phyloP scores from a whole-genome alignment of 2,888 invertebrate genomes.

The Eilema griseolum region DNA sequence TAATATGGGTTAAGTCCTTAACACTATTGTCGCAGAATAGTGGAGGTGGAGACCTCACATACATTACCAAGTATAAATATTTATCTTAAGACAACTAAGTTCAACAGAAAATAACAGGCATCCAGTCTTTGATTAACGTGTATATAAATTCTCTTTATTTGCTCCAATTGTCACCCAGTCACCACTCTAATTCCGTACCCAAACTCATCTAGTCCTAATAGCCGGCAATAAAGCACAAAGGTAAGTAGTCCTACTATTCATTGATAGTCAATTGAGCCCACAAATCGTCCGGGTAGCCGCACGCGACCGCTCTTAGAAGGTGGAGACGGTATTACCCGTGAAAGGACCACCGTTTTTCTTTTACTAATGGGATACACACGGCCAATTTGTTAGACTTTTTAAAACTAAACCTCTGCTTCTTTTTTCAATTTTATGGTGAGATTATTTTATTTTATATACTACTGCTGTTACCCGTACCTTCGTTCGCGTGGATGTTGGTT shows the following conservation, averaged over 20 bases:
- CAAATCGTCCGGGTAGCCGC: constrained; percentile 72
- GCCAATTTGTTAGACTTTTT: constrained; percentile 27
- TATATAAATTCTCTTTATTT: constrained; percentile 6
- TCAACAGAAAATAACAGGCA: neutral
- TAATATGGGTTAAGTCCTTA: neutral
- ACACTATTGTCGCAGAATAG: too few species aligned
- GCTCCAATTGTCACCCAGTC: neutral
- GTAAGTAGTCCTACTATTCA: constrained; percentile 73
- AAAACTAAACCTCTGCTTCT: neutral
- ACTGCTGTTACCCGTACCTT: too few species aligned
- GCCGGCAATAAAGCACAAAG: constrained; percentile 52
- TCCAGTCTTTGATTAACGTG: neutral
- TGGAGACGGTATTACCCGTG: constrained; percentile 40
- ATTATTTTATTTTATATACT: too few species aligned
- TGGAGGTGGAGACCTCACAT: too few species aligned
- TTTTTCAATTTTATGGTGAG: too few species aligned
- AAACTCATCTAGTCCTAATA: constrained; percentile 32
- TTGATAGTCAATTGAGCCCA: constrained; percentile 80
- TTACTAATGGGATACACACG: constrained; percentile 50
- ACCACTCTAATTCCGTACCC: constrained; percentile 10
- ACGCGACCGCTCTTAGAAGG: constrained; percentile 69
- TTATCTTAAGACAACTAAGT: neutral
- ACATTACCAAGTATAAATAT: too few species aligned
- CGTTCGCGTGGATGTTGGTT: too few species aligned
- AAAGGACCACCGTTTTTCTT: constrained; percentile 61